Evolutionary conservation across 2,797 vertebrate genomes (phyloP).

Genomic region (Sebastes nivosus): DNA sequence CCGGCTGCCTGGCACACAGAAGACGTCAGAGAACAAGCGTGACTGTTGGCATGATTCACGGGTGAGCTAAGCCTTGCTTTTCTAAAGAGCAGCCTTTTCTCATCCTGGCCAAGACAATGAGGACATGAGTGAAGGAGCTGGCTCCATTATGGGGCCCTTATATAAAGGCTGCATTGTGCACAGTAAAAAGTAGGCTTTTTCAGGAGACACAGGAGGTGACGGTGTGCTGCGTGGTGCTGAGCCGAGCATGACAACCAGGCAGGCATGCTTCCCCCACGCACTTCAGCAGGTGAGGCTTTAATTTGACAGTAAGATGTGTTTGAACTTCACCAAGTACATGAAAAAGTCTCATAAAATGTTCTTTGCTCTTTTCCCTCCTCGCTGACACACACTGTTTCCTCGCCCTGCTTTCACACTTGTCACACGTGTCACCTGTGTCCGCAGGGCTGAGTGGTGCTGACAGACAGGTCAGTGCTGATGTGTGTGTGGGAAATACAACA

Average conservation of each 20-base stretch:
- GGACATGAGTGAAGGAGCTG: conserved; percentile 75
- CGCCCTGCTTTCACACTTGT: conserved; percentile 17
- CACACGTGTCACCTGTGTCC: conserved; percentile 20
- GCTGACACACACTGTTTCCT: conserved; percentile 4
- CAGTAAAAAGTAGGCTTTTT: conserved; percentile 42
- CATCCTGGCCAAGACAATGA: conserved; percentile 77
- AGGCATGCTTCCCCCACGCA: conserved; percentile 18
- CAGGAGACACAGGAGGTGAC: conserved; percentile 31
- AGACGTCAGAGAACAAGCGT: conserved; percentile 45
- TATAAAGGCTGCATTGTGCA: conserved; percentile 71
- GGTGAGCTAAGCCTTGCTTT: conserved; percentile 70
- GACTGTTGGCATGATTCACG: conserved; percentile 71
- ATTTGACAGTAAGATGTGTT: conserved; percentile 1
- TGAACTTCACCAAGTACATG: neutral
- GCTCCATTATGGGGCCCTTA: conserved; percentile 62
- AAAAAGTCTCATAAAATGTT: neutral
- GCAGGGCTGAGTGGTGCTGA: neutral
- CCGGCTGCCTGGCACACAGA: conserved; percentile 21
- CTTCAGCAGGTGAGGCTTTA: conserved; percentile 38
- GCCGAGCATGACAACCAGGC: conserved; percentile 53
- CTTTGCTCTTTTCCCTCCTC: neutral
- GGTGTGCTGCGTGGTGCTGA: conserved; percentile 42
- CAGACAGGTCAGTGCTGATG: conserved; percentile 6
- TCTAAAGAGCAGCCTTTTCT: conserved; percentile 79
- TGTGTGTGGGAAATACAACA: neutral